A percentile compares a stretch with the other conserved stretches of the same genome.
Evolutionary conservation across 2,113 vertebrate species (phyloP).

Genomic region (Toxotes jaculatrix): DNA sequence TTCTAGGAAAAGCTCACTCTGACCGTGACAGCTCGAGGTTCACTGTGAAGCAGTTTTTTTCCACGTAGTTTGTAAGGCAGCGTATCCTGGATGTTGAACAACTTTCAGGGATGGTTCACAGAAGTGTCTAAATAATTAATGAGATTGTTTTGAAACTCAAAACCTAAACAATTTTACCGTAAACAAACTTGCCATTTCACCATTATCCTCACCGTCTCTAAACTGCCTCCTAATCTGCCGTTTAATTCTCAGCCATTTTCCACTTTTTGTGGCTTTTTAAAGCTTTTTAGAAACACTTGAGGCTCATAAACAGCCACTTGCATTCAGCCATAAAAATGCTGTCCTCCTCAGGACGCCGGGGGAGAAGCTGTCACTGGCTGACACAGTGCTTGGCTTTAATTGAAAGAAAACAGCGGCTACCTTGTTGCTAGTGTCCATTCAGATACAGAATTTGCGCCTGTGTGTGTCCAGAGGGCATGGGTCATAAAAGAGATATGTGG

Average conservation of each 20-base stretch:
- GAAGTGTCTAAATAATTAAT: not conserved
- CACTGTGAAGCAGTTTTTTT: not conserved
- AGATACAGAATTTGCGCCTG: not conserved
- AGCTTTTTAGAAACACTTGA: constrained; percentile 42
- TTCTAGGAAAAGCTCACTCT: not conserved
- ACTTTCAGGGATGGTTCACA: not conserved
- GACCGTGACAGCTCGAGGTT: not conserved
- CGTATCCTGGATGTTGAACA: not conserved
- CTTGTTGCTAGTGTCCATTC: constrained; percentile 28
- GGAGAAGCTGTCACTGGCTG: constrained; percentile 20
- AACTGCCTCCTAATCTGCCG: not conserved
- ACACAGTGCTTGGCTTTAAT: constrained; percentile 29
- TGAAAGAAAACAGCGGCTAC: constrained; percentile 31
- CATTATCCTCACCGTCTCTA: not conserved
- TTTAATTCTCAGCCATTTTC: not conserved
- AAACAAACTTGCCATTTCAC: not conserved
- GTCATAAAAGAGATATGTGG: not conserved
- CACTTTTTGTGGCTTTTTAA: constrained; percentile 4
- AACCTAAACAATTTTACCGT: not conserved
- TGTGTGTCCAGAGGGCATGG: not conserved
- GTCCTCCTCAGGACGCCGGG: constrained; percentile 3
- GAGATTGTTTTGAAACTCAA: not conserved
- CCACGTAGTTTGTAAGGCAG: not conserved
- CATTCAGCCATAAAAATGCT: constrained; percentile 36
- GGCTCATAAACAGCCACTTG: constrained; percentile 43